A percentile compares a stretch with the other conserved stretches of the same genome.
Conservation (phyloP, 2,113 vertebrate genomes). For the Notechis scutatus region DNA sequence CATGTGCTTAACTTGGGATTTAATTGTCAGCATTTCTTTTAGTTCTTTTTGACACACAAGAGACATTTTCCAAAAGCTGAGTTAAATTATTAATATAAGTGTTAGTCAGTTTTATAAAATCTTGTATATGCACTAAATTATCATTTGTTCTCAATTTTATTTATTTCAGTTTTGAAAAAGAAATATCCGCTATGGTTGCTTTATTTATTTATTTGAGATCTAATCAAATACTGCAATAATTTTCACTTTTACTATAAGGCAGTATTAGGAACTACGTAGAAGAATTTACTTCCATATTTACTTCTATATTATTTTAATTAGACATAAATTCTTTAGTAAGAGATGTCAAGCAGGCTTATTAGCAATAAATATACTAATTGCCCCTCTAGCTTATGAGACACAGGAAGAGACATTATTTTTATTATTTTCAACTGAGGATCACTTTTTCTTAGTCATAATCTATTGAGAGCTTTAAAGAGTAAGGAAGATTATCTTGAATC, state of each 20-base stretch:
- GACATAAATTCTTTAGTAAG: not conserved
- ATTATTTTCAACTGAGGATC: not conserved
- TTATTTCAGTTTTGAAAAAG: slow-evolving; percentile 10
- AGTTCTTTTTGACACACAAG: not conserved
- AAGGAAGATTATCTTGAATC: not conserved
- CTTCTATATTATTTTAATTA: not conserved
- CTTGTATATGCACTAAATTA: not conserved
- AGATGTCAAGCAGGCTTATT: not conserved
- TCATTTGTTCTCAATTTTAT: slow-evolving; percentile 24
- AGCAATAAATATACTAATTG: slow-evolving; percentile 39
- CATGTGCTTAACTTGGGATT: not conserved
- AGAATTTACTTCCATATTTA: not conserved
- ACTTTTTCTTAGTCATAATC: not conserved
- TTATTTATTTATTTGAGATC: not conserved
- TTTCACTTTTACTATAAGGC: slow-evolving; percentile 24
- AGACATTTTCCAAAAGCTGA: not conserved
- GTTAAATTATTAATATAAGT: not conserved
- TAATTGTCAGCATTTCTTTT: not conserved
- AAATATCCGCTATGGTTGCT: not conserved
- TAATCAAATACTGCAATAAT: not conserved
- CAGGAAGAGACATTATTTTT: slow-evolving; percentile 32
- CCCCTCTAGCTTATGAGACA: not conserved
- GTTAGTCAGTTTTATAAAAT: not conserved
- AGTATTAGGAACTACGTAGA: not conserved
- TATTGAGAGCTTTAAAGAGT: not conserved